Conservation (phyloP, 2,888 invertebrate genomes). For the Protophormia terraenovae region DNA sequence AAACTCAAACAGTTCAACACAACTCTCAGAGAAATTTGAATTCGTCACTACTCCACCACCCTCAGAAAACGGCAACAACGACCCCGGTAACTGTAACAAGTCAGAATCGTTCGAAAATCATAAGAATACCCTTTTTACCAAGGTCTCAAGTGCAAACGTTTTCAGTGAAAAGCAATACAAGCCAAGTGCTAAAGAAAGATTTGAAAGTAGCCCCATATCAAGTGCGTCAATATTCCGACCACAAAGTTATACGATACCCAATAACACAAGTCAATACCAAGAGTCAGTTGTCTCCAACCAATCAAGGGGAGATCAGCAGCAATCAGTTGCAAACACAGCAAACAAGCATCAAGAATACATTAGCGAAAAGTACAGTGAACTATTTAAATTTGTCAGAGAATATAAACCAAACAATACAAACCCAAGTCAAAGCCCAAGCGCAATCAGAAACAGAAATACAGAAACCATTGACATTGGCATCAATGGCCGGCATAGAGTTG, state of each 20-base stretch:
- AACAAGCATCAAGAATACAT: slow-evolving; percentile 39
- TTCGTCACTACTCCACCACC: slow-evolving; percentile 51
- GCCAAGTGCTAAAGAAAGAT: slow-evolving; percentile 61
- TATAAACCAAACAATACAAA: slow-evolving; percentile 23
- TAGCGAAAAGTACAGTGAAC: slow-evolving; percentile 39
- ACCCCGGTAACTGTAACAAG: slow-evolving; percentile 43
- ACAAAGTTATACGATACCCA: slow-evolving; percentile 6
- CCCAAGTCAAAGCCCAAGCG: slow-evolving; percentile 20
- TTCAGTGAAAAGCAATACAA: slow-evolving; percentile 73
- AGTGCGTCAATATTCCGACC: slow-evolving; percentile 14
- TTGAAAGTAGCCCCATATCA: slow-evolving; percentile 17
- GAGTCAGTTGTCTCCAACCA: slow-evolving; percentile 17
- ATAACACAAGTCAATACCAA: slow-evolving; percentile 35
- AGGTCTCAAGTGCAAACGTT: slow-evolving; percentile 73
- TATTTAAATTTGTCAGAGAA: slow-evolving; percentile 42
- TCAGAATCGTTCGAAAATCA: slow-evolving; percentile 69
- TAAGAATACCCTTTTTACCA: slow-evolving; percentile 79
- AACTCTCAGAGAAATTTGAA: slow-evolving; percentile 65
- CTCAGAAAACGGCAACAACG: slow-evolving; percentile 18
- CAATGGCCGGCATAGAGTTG: slow-evolving; percentile 79
- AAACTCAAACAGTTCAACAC: slow-evolving; percentile 34
- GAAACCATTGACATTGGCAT: slow-evolving; percentile 72
- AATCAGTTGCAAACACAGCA: slow-evolving; percentile 25
- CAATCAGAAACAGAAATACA: no score
- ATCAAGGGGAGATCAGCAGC: slow-evolving; percentile 22